These are phyloP conservation scores for Orthonevra nobilis DNA, from an alignment of 2,888 invertebrate genomes.

Conservation along the genomic window DNA sequence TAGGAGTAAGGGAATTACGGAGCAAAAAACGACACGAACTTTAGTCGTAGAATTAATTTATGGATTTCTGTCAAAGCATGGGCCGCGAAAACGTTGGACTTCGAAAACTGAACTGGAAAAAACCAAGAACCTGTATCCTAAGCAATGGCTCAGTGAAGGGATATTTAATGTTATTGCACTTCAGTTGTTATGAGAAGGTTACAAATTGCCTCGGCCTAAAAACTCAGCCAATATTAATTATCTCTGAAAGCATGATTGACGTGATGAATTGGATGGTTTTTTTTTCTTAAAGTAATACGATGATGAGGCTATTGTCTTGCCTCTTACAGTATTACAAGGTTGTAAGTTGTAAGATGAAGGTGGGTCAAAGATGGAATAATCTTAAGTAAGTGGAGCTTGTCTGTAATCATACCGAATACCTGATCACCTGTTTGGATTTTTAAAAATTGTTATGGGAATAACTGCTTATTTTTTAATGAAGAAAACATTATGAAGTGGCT, in stretches of 20 bases:
- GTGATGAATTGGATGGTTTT: conserved; percentile 36
- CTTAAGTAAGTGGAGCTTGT: no score
- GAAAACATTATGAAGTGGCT: no score
- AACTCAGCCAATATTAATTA: conserved; percentile 47
- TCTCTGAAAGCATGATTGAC: conserved; percentile 33
- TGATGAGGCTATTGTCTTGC: no score
- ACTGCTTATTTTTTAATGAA: no score
- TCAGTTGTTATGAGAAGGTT: conserved; percentile 20
- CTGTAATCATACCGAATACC: no score
- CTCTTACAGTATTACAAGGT: no score
- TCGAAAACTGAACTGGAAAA: neutral
- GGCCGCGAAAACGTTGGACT: conserved; percentile 5
- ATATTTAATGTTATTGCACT: conserved; percentile 40
- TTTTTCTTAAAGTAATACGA: no score
- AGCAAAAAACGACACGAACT: conserved; percentile 34
- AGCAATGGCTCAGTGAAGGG: conserved; percentile 20
- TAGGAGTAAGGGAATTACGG: conserved; percentile 29
- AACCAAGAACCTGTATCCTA: neutral
- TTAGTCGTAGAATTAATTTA: conserved; percentile 53
- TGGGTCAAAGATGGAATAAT: no score
- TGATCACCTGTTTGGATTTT: no score
- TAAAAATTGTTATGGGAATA: no score
- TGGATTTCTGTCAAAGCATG: conserved; percentile 39
- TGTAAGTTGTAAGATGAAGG: no score
- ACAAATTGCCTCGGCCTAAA: conserved; percentile 46